Conservation (phyloP, 2,113 vertebrate genomes). For the Lethenteron reissneri region DNA sequence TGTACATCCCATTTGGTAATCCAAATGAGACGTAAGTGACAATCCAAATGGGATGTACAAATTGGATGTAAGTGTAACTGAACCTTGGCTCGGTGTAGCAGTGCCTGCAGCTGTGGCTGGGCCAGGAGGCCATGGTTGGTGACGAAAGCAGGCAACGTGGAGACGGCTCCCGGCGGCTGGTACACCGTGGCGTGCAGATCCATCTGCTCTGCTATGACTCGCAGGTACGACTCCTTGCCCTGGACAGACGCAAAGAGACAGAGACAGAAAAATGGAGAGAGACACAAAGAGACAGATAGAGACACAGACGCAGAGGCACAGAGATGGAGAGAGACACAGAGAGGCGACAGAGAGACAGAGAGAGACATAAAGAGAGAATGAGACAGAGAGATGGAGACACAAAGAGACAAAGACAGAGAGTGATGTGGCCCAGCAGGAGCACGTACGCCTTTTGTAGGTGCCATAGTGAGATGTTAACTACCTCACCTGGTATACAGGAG, state of each 20-base stretch:
- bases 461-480: too few species aligned
- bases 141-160: constrained; percentile 38
- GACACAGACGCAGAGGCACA: constrained; percentile 31
- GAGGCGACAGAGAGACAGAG: constrained; percentile 15
- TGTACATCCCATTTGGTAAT: too few species aligned
- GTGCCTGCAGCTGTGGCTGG: constrained; percentile 78
- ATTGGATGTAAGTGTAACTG: constrained; percentile 7
- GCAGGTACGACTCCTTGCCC: constrained; percentile 70
- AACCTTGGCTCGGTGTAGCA: constrained; percentile 70
- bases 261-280: neutral
- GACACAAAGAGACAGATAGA: neutral
- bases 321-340: constrained; percentile 12
- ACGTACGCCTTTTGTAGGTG: too few species aligned
- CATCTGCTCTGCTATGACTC: constrained; percentile 70
- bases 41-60: too few species aligned
- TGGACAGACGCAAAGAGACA: constrained; percentile 15
- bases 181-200: constrained; percentile 88
- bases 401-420: constrained; percentile 15
- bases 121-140: constrained; percentile 84
- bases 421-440: constrained; percentile 9
- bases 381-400: constrained; percentile 27
- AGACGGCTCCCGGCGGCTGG: constrained; percentile 64
- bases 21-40: too few species aligned
- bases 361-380: neutral
- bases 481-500: too few species aligned